Conservation (phyloP, 2,797 vertebrate genomes). For the Decapterus maruadsi region DNA sequence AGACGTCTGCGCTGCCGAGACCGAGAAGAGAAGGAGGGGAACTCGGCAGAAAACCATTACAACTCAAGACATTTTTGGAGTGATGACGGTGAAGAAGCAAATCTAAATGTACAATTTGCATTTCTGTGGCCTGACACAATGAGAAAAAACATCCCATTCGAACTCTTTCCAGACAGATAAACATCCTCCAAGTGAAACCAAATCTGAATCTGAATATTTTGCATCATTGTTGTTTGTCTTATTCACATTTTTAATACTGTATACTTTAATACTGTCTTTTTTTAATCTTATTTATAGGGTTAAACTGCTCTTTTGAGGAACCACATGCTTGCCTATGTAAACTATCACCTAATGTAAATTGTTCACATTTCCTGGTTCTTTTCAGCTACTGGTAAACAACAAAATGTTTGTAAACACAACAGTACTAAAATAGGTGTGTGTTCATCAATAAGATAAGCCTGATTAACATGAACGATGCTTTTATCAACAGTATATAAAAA, state of each 20-base stretch:
- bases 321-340: neutral
- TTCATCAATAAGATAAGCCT: neutral
- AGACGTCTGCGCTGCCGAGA: neutral
- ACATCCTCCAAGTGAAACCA: neutral
- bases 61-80: neutral
- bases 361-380: neutral
- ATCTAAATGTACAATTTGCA: conserved; percentile 1
- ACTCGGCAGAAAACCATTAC: neutral
- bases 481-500: neutral
- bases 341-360: neutral
- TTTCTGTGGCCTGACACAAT: neutral
- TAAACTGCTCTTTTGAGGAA: neutral
- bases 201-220: conserved; percentile 3
- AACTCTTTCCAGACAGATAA: neutral
- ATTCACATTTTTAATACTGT: neutral
- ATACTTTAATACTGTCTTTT: too few relatives aligned
- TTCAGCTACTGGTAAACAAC: neutral
- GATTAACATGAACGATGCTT: neutral
- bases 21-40: too few relatives aligned
- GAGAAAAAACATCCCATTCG: neutral
- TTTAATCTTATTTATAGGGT: neutral
- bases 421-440: too few relatives aligned
- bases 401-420: neutral
- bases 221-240: neutral
- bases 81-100: neutral